These are phyloP conservation scores for Bursaphelenchus okinawaensis DNA, from an alignment of 2,888 invertebrate genomes.

Conservation along the genomic window DNA sequence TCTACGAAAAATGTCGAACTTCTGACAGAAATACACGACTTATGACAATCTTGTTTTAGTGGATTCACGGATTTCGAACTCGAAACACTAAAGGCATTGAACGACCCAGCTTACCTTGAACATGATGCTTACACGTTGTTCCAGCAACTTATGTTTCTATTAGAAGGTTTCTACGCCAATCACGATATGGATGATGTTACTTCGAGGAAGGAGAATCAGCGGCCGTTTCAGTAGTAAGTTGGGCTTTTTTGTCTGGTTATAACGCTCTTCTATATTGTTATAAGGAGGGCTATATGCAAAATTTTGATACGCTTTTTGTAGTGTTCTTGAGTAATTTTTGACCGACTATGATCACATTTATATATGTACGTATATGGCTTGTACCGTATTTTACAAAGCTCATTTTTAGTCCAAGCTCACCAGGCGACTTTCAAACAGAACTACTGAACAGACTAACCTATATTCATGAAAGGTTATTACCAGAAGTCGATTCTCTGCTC, in stretches of 20 bases:
- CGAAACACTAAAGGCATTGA: conserved; percentile 65
- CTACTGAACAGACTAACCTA: conserved; percentile 39
- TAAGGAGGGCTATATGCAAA: no score
- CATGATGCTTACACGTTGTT: conserved; percentile 67
- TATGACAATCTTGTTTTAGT: conserved; percentile 20
- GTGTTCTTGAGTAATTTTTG: no score
- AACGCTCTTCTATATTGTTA: no score
- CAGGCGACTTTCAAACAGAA: no score
- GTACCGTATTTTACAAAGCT: no score
- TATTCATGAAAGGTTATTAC: conserved; percentile 65
- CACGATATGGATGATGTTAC: conserved; percentile 4
- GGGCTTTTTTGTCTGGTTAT: no score
- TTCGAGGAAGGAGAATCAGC: conserved; percentile 27
- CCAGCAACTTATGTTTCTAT: conserved; percentile 61
- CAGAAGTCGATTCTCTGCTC: conserved; percentile 66
- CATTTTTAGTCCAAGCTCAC: no score
- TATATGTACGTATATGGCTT: no score
- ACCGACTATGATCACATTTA: no score
- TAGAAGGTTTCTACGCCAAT: conserved; percentile 61
- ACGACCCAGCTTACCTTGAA: conserved; percentile 68
- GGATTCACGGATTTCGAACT: conserved; percentile 29
- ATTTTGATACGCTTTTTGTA: no score
- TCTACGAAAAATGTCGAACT: no score
- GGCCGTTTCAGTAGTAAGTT: neutral
- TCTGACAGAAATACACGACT: no score